Evolutionary conservation across 2,797 vertebrate genomes (phyloP).

Genomic region (Spondyliosoma cantharus): DNA sequence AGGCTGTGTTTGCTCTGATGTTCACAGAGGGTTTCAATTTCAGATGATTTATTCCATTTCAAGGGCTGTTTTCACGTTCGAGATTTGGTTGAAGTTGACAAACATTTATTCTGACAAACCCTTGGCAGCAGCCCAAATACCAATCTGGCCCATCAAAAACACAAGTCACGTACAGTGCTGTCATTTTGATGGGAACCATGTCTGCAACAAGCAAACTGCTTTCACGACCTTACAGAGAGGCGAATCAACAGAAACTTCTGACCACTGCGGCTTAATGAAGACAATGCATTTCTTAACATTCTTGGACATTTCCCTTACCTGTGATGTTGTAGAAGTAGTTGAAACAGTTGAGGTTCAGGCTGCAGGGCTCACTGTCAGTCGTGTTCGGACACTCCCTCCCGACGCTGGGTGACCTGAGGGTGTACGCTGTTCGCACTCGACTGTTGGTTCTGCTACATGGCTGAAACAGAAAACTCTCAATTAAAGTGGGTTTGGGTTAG

Average conservation of each 20-base stretch:
- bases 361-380: constrained; percentile 88
- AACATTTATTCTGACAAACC: background rate
- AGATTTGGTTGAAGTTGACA: constrained; percentile 2
- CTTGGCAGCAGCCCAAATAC: background rate
- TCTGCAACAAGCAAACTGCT: constrained; percentile 3
- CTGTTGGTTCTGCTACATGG: constrained; percentile 89
- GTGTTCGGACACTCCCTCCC: constrained; percentile 89
- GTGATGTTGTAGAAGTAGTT: constrained; percentile 98
- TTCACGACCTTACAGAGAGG: background rate
- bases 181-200: background rate
- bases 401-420: constrained; percentile 87
- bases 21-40: background rate
- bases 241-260: background rate
- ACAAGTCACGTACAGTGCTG: background rate
- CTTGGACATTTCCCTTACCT: constrained; percentile 79
- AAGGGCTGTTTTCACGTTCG: constrained; percentile 1
- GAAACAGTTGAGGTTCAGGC: constrained; percentile 95
- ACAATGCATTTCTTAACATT: background rate
- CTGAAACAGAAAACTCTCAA: constrained; percentile 74
- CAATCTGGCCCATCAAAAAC: background rate
- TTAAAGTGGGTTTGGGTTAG: too few species aligned
- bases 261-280: background rate
- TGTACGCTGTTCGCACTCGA: constrained; percentile 86
- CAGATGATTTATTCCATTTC: background rate
- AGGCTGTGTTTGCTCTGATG: constrained; percentile 1